Base-by-base conservation (phyloP, 1,140 invertebrate species). In the Drosophila orosa region DNA sequence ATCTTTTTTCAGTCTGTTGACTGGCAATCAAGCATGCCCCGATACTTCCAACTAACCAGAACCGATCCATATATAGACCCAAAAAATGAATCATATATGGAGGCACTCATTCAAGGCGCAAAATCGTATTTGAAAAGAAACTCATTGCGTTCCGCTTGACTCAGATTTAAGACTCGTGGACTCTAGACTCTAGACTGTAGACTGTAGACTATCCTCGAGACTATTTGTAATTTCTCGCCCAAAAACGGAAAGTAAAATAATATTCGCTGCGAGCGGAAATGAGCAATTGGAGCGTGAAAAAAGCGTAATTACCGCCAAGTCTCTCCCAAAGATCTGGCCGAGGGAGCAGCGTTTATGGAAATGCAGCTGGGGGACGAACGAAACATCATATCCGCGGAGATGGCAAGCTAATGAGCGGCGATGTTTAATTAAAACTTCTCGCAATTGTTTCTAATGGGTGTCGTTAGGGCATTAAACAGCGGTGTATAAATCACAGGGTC, bases 381-480 rank as follows among this genome's bases (percentile, higher is more conserved):
- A 25, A 44, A 48, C 22, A 56, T 27, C 33, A 75, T 40, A 44
- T 33, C 62, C 58, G 31, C 33, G 25, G 7, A 59, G 33, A 48
- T 39, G 44, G 24, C 62, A 17, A 25, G 69, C 73, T 65, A 89
- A 80, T 78, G 80, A 80, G 76, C 61, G 50, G 60, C 60, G 80
- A 68, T 78, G 84, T 90, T 87, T 87, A 87, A 87, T 87, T 87
- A 87, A 87, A 87, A 89, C 63, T 87, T 89, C 80, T 89, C 58
- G 84, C 84, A 89, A 87, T 87, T 89, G 83, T 87, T 87, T 87
- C 83, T 87, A 87, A 87, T 87, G 84, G 59, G 83, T 73, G 83
- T 87, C 84, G 84, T 87, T 87, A 80, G 82, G 59, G 73, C 83
- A 67, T 89, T 89, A 79, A 80, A 83, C 80, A 71, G 79, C 68